These are phyloP conservation scores for Acipenser transmontanus DNA, from an alignment of 2,797 vertebrate genomes.

Conservation along the genomic window DNA sequence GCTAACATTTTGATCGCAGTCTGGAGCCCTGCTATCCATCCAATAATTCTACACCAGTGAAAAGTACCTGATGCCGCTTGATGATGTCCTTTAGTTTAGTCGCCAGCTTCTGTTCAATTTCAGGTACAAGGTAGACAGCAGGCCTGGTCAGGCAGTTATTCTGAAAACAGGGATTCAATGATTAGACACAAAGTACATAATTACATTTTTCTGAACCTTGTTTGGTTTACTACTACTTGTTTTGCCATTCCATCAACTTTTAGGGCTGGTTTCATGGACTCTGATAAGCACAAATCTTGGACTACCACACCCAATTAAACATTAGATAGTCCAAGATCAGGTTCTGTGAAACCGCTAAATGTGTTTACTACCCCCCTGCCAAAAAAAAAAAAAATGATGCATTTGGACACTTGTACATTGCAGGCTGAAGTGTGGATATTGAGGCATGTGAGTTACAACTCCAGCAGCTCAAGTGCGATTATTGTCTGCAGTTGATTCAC, in stretches of 20 bases:
- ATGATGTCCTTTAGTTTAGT: slow-evolving; percentile 80
- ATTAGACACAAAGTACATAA: too few relatives aligned
- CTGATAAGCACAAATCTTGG: slow-evolving; percentile 6
- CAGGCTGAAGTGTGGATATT: too few relatives aligned
- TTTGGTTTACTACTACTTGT: too few relatives aligned
- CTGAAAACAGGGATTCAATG: slow-evolving; percentile 43
- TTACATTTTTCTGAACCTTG: too few relatives aligned
- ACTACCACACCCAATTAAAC: slow-evolving; percentile 13
- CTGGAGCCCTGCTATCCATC: neutral
- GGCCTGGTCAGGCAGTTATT: slow-evolving; percentile 84
- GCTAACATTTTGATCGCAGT: neutral
- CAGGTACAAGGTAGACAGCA: slow-evolving; percentile 80
- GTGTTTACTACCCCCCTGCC: too few relatives aligned
- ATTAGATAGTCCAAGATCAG: neutral
- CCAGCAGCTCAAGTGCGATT: too few relatives aligned
- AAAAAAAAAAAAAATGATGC: too few relatives aligned
- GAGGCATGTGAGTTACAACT: too few relatives aligned
- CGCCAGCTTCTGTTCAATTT: slow-evolving; percentile 78
- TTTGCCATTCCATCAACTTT: too few relatives aligned
- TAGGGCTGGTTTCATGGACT: slow-evolving; percentile 3
- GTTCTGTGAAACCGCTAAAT: neutral
- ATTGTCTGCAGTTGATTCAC: too few relatives aligned
- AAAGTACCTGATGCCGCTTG: slow-evolving; percentile 80
- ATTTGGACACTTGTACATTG: too few relatives aligned
- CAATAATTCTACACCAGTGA: too few relatives aligned